phyloP scores from a whole-genome alignment of 1,140 invertebrate genomes.

The Bicyclus anynana region DNA sequence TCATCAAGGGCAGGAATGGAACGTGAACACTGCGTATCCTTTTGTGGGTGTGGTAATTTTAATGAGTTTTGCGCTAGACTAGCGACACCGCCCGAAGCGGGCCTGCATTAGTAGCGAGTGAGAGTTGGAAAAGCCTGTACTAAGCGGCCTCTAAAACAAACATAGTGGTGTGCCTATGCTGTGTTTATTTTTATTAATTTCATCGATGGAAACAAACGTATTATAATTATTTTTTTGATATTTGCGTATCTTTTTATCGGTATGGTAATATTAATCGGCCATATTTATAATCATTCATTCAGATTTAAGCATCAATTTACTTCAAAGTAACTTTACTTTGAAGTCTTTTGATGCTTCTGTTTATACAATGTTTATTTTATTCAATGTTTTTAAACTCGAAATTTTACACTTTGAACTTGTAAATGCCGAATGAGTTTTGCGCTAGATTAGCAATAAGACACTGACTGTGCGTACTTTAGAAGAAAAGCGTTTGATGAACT shows the following conservation, averaged over 20 bases:
- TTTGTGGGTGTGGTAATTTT: constrained; percentile 65
- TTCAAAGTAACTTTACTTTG: too few relatives aligned
- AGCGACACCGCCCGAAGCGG: constrained; percentile 47
- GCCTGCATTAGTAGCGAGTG: constrained; percentile 54
- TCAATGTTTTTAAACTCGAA: too few relatives aligned
- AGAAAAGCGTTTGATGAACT: too few relatives aligned
- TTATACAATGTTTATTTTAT: too few relatives aligned
- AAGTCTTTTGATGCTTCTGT: too few relatives aligned
- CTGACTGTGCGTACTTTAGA: too few relatives aligned
- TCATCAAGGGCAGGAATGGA: constrained; percentile 28
- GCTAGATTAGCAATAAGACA: constrained; percentile 47
- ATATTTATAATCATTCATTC: too few relatives aligned
- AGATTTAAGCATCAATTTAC: too few relatives aligned
- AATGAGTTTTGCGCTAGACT: constrained; percentile 67
- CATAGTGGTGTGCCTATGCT: constrained; percentile 12
- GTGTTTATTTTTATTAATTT: too few relatives aligned
- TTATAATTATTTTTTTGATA: neutral
- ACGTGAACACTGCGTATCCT: constrained; percentile 34
- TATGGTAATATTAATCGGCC: constrained; percentile 70
- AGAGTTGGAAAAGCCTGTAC: constrained; percentile 39
- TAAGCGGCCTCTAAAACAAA: constrained; percentile 19
- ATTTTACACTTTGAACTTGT: too few relatives aligned
- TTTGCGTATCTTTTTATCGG: constrained; percentile 32
- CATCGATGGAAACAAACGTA: constrained; percentile 8
- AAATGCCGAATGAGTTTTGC: constrained; percentile 72